A percentile compares a stretch with the other conserved stretches of the same genome.
These are phyloP conservation scores for Nymphalis urticae DNA, from an alignment of 2,888 invertebrate genomes.

Conservation along the genomic window DNA sequence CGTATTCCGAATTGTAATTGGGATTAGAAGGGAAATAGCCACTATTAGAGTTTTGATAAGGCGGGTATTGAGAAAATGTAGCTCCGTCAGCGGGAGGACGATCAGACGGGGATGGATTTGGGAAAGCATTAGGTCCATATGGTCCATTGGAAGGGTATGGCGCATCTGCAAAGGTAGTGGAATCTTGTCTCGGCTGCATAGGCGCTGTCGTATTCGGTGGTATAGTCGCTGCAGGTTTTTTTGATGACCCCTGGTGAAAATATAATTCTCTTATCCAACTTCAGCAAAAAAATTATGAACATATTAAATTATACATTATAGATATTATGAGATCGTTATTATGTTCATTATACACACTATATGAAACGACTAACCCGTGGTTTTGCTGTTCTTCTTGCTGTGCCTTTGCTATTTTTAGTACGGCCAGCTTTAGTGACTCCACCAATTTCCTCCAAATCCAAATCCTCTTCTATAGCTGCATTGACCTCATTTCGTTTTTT, in stretches of 20 bases:
- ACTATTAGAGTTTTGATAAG: conserved; percentile 63
- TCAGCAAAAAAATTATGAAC: no score
- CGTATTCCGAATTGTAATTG: conserved; percentile 70
- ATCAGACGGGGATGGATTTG: conserved; percentile 21
- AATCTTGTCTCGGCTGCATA: conserved; percentile 49
- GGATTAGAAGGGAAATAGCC: conserved; percentile 78
- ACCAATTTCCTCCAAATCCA: conserved; percentile 90
- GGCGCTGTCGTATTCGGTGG: conserved; percentile 66
- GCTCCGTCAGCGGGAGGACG: conserved; percentile 51
- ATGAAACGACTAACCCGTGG: conserved; percentile 50
- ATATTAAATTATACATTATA: no score
- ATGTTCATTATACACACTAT: no score
- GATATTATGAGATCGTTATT: no score
- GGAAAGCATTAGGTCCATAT: conserved; percentile 56
- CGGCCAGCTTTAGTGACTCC: conserved; percentile 74
- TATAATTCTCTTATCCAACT: neutral
- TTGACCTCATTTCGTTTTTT: conserved; percentile 90
- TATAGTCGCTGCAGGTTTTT: conserved; percentile 78
- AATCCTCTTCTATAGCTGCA: conserved; percentile 86
- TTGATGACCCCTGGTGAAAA: conserved; percentile 60
- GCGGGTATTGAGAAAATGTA: conserved; percentile 68
- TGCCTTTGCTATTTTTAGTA: conserved; percentile 55
- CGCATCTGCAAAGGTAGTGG: conserved; percentile 52
- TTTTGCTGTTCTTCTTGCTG: conserved; percentile 49
- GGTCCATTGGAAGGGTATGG: conserved; percentile 65